Percentiles rank a stretch among this genome's conserved stretches.
Evolutionary conservation across 2,888 invertebrate genomes (phyloP).

Genomic region (Nephrotoma guestfalica): DNA sequence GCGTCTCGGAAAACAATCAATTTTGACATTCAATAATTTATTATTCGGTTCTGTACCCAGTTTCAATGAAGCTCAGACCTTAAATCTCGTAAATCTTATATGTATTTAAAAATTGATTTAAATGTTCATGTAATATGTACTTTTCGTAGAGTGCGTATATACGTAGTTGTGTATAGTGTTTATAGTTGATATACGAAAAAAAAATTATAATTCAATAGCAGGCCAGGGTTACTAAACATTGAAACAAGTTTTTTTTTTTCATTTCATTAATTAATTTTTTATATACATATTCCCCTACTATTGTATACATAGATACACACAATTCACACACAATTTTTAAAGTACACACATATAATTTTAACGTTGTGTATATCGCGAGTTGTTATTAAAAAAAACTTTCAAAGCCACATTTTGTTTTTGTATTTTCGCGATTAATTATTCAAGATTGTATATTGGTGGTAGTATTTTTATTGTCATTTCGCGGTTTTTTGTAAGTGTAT

Average conservation of each 20-base stretch:
- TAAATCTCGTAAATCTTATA: not conserved
- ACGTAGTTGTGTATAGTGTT: not conserved
- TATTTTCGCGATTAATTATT: conserved; percentile 1
- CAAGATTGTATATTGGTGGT: not conserved
- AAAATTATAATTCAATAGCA: conserved; percentile 5
- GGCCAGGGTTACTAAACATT: conserved; percentile 7
- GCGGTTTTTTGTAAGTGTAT: not conserved
- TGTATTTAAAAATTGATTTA: not conserved
- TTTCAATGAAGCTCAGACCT: conserved; percentile 1
- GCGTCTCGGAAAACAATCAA: not conserved
- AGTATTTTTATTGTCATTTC: not conserved
- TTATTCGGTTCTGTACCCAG: not conserved
- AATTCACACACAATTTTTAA: not conserved
- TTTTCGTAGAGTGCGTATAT: not conserved
- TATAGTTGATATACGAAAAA: not conserved
- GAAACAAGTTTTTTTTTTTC: not conserved
- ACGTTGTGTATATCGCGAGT: not conserved
- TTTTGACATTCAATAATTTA: not conserved
- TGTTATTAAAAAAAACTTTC: not conserved
- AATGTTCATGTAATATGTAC: not conserved
- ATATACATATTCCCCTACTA: not conserved
- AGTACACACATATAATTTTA: not conserved
- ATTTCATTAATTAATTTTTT: not conserved
- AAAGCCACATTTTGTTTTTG: not conserved
- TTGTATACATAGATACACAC: not conserved